These are phyloP conservation scores for Anarhynchus alexandrinus DNA, from an alignment of 2,113 vertebrate species.

Conservation along the genomic window DNA sequence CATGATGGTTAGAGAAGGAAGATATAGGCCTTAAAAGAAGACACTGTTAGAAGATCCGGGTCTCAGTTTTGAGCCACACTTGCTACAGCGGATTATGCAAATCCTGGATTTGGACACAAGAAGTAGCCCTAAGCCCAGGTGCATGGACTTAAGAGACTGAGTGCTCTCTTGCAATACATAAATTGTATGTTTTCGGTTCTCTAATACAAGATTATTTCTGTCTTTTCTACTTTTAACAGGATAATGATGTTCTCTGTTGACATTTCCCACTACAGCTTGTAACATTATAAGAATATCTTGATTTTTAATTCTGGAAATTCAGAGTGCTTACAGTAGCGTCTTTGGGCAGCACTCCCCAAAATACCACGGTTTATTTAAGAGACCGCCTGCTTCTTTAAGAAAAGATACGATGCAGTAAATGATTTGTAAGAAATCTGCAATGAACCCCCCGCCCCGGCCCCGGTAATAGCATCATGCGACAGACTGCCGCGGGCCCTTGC, in stretches of 20 bases:
- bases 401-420: slow-evolving; percentile 36
- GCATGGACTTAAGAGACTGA: neutral
- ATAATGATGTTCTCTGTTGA: neutral
- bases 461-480: accelerated
- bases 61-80: neutral
- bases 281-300: neutral
- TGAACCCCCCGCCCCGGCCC: accelerated
- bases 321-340: neutral
- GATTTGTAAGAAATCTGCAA: neutral
- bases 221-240: neutral
- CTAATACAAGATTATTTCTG: neutral
- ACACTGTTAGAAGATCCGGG: neutral
- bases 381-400: neutral
- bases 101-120: neutral
- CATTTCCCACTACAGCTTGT: neutral
- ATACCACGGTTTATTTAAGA: neutral
- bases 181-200: neutral
- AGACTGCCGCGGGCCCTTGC: neutral
- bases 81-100: neutral
- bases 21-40: neutral
- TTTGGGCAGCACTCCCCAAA: neutral
- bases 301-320: slow-evolving; percentile 30
- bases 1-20: neutral
- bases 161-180: neutral
- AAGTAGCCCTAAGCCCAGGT: neutral